Evolutionary conservation across 92 coral and sea anemone genomes (phyloP), one percentile per base, ranked within the genome.

Genomic region (Galaxea fascicularis): DNA sequence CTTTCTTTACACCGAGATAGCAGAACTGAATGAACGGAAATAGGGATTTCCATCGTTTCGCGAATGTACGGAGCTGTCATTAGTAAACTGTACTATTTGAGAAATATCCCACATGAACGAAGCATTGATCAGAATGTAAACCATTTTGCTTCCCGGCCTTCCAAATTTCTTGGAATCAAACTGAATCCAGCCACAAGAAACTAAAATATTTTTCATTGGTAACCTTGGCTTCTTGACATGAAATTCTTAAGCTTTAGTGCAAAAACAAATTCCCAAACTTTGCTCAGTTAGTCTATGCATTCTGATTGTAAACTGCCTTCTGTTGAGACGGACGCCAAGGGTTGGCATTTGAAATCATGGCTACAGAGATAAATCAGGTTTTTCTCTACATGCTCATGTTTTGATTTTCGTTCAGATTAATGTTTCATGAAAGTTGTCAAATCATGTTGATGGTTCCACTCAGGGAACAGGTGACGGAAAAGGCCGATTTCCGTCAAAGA

Each of bases 1-100:
- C 26, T 56, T 82, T 57, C 44, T 27, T 8, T 44, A 16, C 25
- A 16, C 17, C 12, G 58, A 70, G 78, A 82, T 82, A 71, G 71
- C 15, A 17, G 16, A 24, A 70, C 44, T 65, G 41, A 65, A 65
- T 79, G 76, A 26, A 79, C 75, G 84, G 75, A 79, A 79, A 65
- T 21, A 16, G 35, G 22, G 31, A 45, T 28, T 29, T 47, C 39
- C 30, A 29, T 14, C 44, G 31, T 67, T 67, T 67, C 49, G 73
- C 12, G 52, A 67, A 18, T 67, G 17, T 35, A 17, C 24, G 41
- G 44, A 65, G 4, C 30, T 12, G 22, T 57, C 21, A 5, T 12
- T 4, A 3, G 54, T 10, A 49, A 2, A 15, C 10, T 8, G 1
- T 49, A 14, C 51, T n/a, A n/a, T n/a, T n/a, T n/a, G n/a, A n/a